These are phyloP conservation scores for Pelodiscus sinensis DNA, from an alignment of 2,113 vertebrate species.

Conservation along the genomic window DNA sequence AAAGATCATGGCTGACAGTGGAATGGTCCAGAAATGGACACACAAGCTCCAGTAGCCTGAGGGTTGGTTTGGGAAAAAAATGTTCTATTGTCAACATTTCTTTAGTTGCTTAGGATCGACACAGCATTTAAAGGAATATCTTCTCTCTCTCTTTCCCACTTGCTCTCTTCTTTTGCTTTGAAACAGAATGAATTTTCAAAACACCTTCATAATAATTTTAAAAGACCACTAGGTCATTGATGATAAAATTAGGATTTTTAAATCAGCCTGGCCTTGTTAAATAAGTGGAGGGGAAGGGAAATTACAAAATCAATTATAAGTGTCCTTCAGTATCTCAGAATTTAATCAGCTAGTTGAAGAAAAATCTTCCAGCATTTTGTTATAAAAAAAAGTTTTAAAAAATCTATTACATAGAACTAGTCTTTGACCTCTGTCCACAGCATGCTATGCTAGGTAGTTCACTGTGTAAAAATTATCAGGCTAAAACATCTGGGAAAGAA, in stretches of 20 bases:
- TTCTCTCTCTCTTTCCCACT: not conserved
- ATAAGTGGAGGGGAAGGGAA: not conserved
- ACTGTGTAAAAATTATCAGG: constrained; percentile 93
- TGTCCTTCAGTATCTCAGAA: constrained; percentile 42
- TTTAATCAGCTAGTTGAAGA: constrained; percentile 53
- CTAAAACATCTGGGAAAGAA: constrained; percentile 96
- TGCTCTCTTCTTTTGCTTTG: not conserved
- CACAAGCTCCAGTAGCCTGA: constrained; percentile 26
- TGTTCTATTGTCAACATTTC: constrained; percentile 29
- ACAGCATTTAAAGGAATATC: constrained; percentile 27
- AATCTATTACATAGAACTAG: constrained; percentile 44
- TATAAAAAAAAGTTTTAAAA: constrained; percentile 46
- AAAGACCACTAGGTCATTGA: not conserved
- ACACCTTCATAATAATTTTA: not conserved
- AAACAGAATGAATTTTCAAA: not conserved
- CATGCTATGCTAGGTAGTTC: constrained; percentile 83
- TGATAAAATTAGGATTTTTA: not conserved
- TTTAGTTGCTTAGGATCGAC: constrained; percentile 43
- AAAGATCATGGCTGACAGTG: constrained; percentile 75
- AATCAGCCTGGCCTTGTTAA: constrained; percentile 1
- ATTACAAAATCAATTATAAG: constrained; percentile 48
- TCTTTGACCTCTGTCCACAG: constrained; percentile 80
- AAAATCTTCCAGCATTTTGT: constrained; percentile 44
- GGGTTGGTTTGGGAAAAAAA: constrained; percentile 10
- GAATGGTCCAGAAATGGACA: constrained; percentile 63